Conservation (phyloP, 2,888 invertebrate genomes). For the Tortricodes alternella region DNA sequence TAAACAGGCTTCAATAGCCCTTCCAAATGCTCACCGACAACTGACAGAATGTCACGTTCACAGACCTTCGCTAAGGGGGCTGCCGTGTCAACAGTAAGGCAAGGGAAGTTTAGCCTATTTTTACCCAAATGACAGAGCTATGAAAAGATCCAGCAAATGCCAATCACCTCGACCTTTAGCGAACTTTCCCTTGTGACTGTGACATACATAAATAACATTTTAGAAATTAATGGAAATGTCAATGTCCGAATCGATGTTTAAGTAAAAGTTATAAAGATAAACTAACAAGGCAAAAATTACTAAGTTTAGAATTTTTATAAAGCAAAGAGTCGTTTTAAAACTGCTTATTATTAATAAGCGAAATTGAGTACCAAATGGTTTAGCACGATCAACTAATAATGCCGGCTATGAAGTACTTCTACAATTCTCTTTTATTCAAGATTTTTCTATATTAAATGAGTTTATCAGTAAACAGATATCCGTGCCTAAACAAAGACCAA, state of each 20-base stretch:
- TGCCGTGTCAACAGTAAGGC: constrained; percentile 34
- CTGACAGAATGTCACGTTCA: constrained; percentile 17
- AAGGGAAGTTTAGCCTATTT: constrained; percentile 59
- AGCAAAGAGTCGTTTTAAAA: no score
- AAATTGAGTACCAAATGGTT: no score
- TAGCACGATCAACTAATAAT: no score
- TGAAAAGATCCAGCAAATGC: constrained; percentile 51
- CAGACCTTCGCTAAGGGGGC: constrained; percentile 3
- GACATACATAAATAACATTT: constrained; percentile 1
- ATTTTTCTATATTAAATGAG: no score
- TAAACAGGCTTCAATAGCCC: constrained; percentile 1
- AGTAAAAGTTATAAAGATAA: not conserved
- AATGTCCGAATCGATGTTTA: not conserved
- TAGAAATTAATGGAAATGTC: not conserved
- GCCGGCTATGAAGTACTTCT: no score
- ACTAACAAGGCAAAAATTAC: no score
- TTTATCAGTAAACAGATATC: not conserved
- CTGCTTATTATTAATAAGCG: no score
- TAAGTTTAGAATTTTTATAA: no score
- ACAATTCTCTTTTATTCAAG: no score
- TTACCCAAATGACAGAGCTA: constrained; percentile 50
- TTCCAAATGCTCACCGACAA: constrained; percentile 12
- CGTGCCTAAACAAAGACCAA: not conserved
- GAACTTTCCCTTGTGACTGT: constrained; percentile 41
- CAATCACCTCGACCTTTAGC: constrained; percentile 51